A percentile compares a stretch with the other conserved stretches of the same genome.
phyloP scores from a whole-genome alignment of 2,797 vertebrate species.

The Alcedo atthis region DNA sequence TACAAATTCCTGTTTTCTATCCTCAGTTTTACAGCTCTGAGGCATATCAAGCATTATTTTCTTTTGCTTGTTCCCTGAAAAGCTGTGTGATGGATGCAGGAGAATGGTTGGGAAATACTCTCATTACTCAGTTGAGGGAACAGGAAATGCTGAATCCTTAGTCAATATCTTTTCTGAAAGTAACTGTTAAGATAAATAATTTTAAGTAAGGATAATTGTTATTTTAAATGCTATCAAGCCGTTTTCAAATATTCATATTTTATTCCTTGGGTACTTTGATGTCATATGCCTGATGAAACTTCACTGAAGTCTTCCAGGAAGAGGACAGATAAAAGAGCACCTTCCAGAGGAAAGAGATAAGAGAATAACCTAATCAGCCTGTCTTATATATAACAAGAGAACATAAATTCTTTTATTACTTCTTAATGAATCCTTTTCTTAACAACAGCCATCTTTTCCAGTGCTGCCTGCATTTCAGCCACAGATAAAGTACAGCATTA shows the following conservation, averaged over 20 bases:
- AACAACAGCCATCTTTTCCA: not conserved
- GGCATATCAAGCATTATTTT: not conserved
- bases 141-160: not conserved
- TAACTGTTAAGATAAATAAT: conserved; percentile 33
- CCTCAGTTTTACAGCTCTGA: not conserved
- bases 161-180: not conserved
- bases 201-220: not conserved
- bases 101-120: not conserved
- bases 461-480: not conserved
- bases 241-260: not conserved
- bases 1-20: not conserved
- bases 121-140: not conserved
- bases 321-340: not conserved
- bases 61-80: not conserved
- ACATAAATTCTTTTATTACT: not conserved
- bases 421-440: not conserved
- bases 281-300: not conserved
- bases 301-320: conserved; percentile 5
- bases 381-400: not conserved
- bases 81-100: not conserved
- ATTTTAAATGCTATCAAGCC: not conserved
- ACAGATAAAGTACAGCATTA: not conserved
- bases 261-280: not conserved
- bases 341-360: not conserved
- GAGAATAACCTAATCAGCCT: not conserved